These are phyloP conservation scores for Ennomos fuscantarius DNA, from an alignment of 2,888 invertebrate genomes.

Conservation along the genomic window DNA sequence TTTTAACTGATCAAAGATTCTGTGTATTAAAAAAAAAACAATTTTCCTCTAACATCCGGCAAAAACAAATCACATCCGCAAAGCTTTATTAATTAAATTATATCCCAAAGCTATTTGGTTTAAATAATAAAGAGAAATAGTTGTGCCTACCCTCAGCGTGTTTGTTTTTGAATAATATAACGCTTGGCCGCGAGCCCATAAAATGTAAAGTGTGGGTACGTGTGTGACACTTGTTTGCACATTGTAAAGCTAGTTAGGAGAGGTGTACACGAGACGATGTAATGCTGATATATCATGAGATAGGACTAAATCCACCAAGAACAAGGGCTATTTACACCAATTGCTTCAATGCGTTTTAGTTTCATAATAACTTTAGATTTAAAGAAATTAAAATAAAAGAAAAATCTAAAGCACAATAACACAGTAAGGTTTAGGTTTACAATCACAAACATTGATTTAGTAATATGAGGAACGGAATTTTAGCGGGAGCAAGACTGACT, in stretches of 20 bases:
- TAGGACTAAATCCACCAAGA: too few species aligned
- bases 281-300: too few species aligned
- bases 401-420: too few species aligned
- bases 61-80: slow-evolving; percentile 31
- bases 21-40: neutral
- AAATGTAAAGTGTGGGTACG: slow-evolving; percentile 59
- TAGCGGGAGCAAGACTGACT: too few species aligned
- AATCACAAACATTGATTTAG: too few species aligned
- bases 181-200: slow-evolving; percentile 66
- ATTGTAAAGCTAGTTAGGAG: slow-evolving; percentile 36
- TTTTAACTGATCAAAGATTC: too few species aligned
- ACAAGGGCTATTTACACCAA: too few species aligned
- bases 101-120: slow-evolving; percentile 13
- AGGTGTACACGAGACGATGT: slow-evolving; percentile 20
- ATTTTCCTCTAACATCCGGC: slow-evolving; percentile 8
- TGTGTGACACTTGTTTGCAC: slow-evolving; percentile 54
- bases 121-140: slow-evolving; percentile 46
- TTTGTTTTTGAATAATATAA: slow-evolving; percentile 61
- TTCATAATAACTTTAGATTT: too few species aligned
- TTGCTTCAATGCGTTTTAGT: too few species aligned
- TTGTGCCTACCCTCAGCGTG: slow-evolving; percentile 55
- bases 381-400: too few species aligned
- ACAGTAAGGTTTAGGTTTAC: too few species aligned
- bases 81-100: slow-evolving; percentile 24
- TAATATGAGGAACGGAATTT: too few species aligned